Base-by-base conservation (phyloP, 2,888 invertebrate species). In the Odontocolon sp. region DNA sequence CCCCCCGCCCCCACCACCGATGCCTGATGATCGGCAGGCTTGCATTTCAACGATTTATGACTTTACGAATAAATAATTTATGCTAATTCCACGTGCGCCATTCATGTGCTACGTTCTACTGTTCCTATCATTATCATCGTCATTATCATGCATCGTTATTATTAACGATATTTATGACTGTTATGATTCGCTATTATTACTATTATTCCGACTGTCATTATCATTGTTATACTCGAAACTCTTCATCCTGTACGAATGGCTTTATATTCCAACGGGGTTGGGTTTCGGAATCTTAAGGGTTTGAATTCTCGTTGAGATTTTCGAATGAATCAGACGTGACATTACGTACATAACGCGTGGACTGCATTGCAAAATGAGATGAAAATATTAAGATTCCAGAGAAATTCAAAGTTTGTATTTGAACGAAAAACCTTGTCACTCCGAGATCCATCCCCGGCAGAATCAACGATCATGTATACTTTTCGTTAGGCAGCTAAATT, bases 381-480 rank as follows among this genome's bases (percentile, higher is more conserved):
- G 21, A 5, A 42, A 42, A 75, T 77, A 73, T 77, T 66, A 68
- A 59, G 40, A 69, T n/a, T n/a, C n/a, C n/a, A n/a, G 68, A 74
- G 77, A 56, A 72, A 61, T 45, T 47, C 63, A 68, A 67, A 57
- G 50, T 40, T 50, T 31, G 31, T 8, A 70, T 47, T 64, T 70
- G 6, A 63, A 6, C 11, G 38, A 77, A 80, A 52, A 42, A 23
- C 82, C 82, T 85, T 80, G 80, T 80, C 79, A 81, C 83, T 82
- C 84, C 79, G 83, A 85, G 81, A 85, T 84, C 85, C 86, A 86
- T 82, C 79, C 81, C 79, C 86, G 45, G 50, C 83, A 82, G 87
- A 78, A 82, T 84, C 82, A 80, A 87, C 71, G 77, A 81, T 85
- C 83, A 86, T 88, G 85, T 89, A 86, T 66, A 70, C 81, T 80